Conservation (phyloP, 1,140 invertebrate genomes). For the Samia ricini region DNA sequence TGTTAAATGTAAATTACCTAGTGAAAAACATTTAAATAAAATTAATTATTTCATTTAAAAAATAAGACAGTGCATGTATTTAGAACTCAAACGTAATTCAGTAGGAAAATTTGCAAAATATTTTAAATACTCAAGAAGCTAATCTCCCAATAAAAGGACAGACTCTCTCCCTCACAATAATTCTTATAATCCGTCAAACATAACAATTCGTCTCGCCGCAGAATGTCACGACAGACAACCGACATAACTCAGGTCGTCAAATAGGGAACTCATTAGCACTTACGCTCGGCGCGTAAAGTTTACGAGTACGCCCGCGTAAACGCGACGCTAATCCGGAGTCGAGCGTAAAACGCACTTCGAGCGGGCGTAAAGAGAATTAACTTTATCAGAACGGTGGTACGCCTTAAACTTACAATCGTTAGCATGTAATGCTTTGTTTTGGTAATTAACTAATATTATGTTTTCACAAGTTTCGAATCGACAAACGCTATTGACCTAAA, state of each 20-base stretch:
- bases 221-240: neutral
- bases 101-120: neutral
- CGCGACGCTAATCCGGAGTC: conserved; percentile 25
- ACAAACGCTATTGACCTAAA: too few species aligned
- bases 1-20: too few species aligned
- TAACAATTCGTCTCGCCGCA: neutral
- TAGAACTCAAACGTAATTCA: conserved; percentile 9
- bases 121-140: neutral
- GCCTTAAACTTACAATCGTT: conserved; percentile 10
- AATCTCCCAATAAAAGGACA: neutral
- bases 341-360: conserved; percentile 19
- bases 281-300: conserved; percentile 22
- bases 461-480: too few species aligned
- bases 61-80: neutral
- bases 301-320: conserved; percentile 28
- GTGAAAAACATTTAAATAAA: too few species aligned
- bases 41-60: neutral
- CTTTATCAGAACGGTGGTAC: conserved; percentile 19
- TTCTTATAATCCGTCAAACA: neutral
- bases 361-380: conserved; percentile 17
- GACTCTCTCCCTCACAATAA: neutral
- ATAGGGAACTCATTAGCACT: conserved; percentile 38
- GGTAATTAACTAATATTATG: neutral
- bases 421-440: conserved; percentile 1
- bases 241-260: conserved; percentile 25